Evolutionary conservation across 2,113 vertebrate species (phyloP).

Genomic region (Myotis yumanensis): DNA sequence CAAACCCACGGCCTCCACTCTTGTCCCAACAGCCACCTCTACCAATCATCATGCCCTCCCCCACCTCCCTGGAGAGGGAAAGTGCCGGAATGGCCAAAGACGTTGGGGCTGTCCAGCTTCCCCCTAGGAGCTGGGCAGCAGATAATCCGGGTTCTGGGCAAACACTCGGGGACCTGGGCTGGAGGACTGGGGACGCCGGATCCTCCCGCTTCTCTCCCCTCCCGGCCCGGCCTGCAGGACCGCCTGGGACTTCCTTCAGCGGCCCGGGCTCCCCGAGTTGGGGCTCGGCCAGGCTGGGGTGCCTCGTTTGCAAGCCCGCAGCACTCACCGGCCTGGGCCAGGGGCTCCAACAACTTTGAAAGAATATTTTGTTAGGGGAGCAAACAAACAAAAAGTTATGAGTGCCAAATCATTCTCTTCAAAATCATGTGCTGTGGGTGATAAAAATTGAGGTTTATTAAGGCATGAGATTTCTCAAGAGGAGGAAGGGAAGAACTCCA

Average conservation of each 20-base stretch:
- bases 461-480: slow-evolving; percentile 45
- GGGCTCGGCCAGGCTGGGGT: not conserved
- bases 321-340: not conserved
- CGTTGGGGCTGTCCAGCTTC: not conserved
- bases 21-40: not conserved
- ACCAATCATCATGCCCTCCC: rapidly evolving
- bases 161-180: not conserved
- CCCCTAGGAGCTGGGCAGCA: not conserved
- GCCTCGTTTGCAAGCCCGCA: not conserved
- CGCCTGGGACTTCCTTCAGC: not conserved
- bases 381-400: slow-evolving; percentile 68
- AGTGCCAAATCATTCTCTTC: slow-evolving; percentile 36
- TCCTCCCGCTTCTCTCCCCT: not conserved
- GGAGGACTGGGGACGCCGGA: not conserved
- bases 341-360: slow-evolving; percentile 26
- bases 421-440: slow-evolving; percentile 47
- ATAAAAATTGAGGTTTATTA: slow-evolving; percentile 35
- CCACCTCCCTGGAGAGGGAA: not conserved
- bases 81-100: not conserved
- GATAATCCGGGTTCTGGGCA: slow-evolving; percentile 60
- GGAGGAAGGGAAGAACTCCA: not conserved
- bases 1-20: not conserved
- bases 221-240: rapidly evolving
- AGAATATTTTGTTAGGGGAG: slow-evolving; percentile 49
- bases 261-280: not conserved